Base-by-base conservation (phyloP, 2,797 vertebrate genomes). In the Pygocentrus nattereri region DNA sequence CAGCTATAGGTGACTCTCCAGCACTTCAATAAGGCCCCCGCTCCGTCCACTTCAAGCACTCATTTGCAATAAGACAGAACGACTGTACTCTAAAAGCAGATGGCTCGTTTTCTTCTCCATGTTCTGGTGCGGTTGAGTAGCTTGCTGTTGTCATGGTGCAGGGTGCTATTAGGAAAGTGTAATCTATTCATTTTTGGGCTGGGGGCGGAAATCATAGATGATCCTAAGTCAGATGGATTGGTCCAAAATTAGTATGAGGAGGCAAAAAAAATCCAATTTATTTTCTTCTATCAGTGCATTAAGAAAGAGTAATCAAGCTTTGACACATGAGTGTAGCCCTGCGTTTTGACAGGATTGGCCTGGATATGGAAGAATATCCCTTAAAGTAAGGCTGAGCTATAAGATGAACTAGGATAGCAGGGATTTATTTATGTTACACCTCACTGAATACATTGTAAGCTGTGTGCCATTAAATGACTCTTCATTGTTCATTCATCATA, bases 221-320 rank as follows among this genome's bases (percentile, higher is more conserved):
- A 73, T 73, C 21, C 34, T 23, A 44, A 59, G 47, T 77, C 59
- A 77, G 44, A 77, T 77, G 75, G 75, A 77, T 68, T 67, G 62
- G 25, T 25, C 49, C 19, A 50, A 69, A 68, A 68, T 38, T 69
- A 76, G 65, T 68, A 67, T 76, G 74, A 76, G 38, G 59, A 58
- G 19, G 34, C 74, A 44, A 23, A 34, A 59, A 58, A 44, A 59
- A 58, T 54, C 61, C 30, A 54, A 68, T 77, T 77, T 54, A 67
- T 77, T 77, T 77, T 67, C 54, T 74, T 73, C 52, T 41, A 59
- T 74, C 72, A 59, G 72, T 74, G 54, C 72, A 74, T 74, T 67
- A 68, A 78, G 76, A 78, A 56, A 44, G 50, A 68, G 50, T 78
- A 69, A 78, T 78, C 76, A 44, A 31, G 49, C 49, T 44, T 69